Evolutionary conservation across 2,797 vertebrate genomes (phyloP).

Genomic region (Paramormyrops hopkinsi): DNA sequence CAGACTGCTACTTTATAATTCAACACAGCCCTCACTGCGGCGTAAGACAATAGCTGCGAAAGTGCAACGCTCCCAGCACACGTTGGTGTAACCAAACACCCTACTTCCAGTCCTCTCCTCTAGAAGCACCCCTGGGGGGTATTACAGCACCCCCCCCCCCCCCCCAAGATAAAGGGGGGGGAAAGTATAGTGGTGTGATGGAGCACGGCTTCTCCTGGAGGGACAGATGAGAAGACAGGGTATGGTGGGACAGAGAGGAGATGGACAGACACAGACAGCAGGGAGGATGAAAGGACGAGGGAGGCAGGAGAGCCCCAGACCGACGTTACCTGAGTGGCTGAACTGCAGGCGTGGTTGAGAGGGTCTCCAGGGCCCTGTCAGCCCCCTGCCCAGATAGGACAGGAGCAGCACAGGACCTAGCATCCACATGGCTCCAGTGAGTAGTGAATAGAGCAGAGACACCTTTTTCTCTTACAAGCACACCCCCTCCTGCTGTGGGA

Average conservation of each 20-base stretch:
- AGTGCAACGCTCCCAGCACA: background rate
- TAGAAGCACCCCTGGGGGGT: background rate
- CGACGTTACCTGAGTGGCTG: slow-evolving; percentile 40
- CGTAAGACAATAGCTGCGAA: background rate
- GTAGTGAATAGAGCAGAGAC: background rate
- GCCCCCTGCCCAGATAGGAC: slow-evolving; percentile 41
- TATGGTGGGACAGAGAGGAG: background rate
- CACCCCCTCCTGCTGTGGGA: background rate
- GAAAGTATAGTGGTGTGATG: background rate
- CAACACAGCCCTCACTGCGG: background rate
- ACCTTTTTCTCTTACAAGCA: background rate
- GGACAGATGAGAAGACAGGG: background rate
- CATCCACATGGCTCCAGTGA: slow-evolving; percentile 27
- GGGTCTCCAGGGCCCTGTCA: slow-evolving; percentile 59
- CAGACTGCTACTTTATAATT: slow-evolving; percentile 1
- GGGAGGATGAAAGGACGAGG: background rate
- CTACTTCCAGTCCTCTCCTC: background rate
- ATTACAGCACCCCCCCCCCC: background rate
- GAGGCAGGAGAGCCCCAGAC: background rate
- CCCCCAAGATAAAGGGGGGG: background rate
- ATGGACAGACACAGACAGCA: background rate
- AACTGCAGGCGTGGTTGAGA: slow-evolving; percentile 68
- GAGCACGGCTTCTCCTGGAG: background rate
- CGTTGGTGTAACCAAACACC: background rate
- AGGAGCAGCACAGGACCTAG: slow-evolving; percentile 43